Evolutionary conservation across 2,888 invertebrate species (phyloP), one percentile per base, ranked within the genome.

Genomic region (Odontomyia ornata): DNA sequence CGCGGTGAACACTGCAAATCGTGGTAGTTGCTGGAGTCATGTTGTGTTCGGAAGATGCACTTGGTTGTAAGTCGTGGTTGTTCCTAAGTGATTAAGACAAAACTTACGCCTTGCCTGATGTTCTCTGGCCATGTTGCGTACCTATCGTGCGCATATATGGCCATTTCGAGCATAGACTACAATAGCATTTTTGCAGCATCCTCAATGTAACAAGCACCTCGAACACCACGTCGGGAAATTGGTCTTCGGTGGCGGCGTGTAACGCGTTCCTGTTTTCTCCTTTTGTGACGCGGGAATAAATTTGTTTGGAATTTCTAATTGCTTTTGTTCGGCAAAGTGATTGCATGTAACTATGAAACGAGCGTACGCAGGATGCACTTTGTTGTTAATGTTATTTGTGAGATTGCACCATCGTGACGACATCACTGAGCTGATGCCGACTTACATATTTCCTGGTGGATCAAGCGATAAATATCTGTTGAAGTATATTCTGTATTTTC

Each of bases 291-390:
- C 78, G 80, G 79, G 80, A 81, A 81, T 80, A 81, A 81, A 81
- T 81, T 81, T 81, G 81, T 80, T 79, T 78, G 80, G 81, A 81
- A 81, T 81, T 81, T 80, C 80, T 81, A 81, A 81, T 81, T 81
- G 69, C 46, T 18, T 47, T 69, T 69, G 69, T 69, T 21, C 67
- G 67, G 67, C 67, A 36, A 36, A 67, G 46, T 67, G 43, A 43
- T 67, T 43, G 67, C 46, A 11, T 67, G 67, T 28, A 65, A 28
- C 65, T 18, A 65, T 11, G 46, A 46, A 67, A 21, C 21, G 67
- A 43, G 21, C 60, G 43, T 43, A 46, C 46, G 21, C 43, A 67
- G 28, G 46, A 46, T 67, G 67, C 43, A 43, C 3, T 67, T 43
- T 18, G 36, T 46, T 52, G n/a, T 52, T 13, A 52, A 43, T 43